Evolutionary conservation across 1,140 invertebrate species (phyloP).

Genomic region (Drosophila prosaltans): DNA sequence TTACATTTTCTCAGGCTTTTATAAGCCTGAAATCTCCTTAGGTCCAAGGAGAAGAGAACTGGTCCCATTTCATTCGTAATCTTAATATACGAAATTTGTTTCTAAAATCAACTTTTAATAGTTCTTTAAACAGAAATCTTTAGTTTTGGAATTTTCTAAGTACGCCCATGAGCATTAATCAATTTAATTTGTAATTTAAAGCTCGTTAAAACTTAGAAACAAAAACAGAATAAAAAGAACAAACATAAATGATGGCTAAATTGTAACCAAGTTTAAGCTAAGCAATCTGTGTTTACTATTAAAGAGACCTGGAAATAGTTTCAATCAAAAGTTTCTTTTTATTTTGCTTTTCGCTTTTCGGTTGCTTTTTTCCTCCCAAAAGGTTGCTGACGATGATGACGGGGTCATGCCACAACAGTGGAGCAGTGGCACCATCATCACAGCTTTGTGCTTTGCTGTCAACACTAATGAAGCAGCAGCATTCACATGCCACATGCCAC

Average conservation of each 20-base stretch:
- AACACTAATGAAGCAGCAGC: conserved; percentile 68
- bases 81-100: no score
- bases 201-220: neutral
- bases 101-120: no score
- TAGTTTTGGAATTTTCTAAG: no score
- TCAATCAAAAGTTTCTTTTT: no score
- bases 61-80: no score
- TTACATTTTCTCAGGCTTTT: no score
- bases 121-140: no score
- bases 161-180: neutral
- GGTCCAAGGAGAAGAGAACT: no score
- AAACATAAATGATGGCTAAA: conserved; percentile 7
- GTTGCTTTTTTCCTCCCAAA: neutral
- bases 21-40: no score
- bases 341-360: no score
- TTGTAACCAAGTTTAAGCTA: neutral
- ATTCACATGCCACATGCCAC: conserved; percentile 24
- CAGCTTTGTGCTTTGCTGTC: conserved; percentile 64
- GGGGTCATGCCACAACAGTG: conserved; percentile 14
- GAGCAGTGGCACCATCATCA: conserved; percentile 19
- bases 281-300: neutral
- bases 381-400: neutral
- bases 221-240: neutral
- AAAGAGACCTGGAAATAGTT: neutral
- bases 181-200: conserved; percentile 12